Evolutionary conservation across 2,888 invertebrate species (phyloP).

Genomic region (Brachypalpus laphriformis): DNA sequence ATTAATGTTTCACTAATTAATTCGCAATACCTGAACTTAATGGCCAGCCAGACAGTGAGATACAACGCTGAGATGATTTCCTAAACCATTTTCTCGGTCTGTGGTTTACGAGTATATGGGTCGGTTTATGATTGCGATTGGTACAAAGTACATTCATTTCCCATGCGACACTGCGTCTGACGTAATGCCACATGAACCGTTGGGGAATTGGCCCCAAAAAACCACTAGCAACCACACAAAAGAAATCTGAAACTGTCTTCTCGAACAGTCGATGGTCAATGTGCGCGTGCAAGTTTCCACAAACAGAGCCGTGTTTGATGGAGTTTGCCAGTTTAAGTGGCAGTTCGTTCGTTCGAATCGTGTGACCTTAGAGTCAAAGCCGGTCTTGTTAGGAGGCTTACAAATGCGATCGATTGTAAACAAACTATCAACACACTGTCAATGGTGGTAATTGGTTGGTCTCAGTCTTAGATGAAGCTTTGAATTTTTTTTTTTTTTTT

Average conservation of each 20-base stretch:
- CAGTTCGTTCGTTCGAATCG: background rate
- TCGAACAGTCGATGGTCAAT: conserved; percentile 17
- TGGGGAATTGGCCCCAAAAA: background rate
- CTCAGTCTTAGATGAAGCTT: background rate
- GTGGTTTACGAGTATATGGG: background rate
- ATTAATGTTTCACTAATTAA: background rate
- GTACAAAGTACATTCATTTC: background rate
- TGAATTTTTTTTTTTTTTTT: background rate
- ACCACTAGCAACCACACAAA: background rate
- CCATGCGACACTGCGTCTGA: background rate
- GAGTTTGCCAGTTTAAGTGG: background rate
- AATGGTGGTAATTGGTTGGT: conserved; percentile 25
- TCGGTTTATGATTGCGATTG: conserved; percentile 14
- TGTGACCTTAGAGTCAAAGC: conserved; percentile 37
- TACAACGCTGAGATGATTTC: conserved; percentile 6
- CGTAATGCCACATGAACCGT: conserved; percentile 10
- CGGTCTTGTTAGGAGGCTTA: conserved; percentile 30
- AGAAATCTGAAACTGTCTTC: conserved; percentile 33
- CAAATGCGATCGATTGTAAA: conserved; percentile 26
- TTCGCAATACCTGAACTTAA: conserved; percentile 5
- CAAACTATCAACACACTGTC: conserved; percentile 22
- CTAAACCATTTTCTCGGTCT: background rate
- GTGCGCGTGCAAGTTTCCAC: conserved; percentile 4
- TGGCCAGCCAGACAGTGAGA: background rate
- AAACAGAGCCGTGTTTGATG: background rate